A percentile compares a stretch with the other conserved stretches of the same genome.
Evolutionary conservation across 2,113 vertebrate species (phyloP).

Genomic region (Agapornis roseicollis): DNA sequence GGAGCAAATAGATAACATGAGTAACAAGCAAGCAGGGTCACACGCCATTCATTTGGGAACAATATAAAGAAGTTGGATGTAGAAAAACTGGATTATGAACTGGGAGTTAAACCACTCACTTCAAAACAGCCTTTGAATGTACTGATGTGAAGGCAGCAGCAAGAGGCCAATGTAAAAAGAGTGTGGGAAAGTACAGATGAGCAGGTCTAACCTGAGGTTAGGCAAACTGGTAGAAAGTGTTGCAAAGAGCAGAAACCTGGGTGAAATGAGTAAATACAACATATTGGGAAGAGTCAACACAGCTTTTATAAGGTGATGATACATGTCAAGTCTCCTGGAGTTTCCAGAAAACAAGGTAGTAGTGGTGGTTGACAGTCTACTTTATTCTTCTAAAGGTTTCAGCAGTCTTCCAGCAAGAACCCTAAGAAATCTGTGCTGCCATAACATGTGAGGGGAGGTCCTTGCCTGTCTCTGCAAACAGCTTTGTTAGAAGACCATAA

Average conservation of each 20-base stretch:
- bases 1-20: not conserved
- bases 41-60: not conserved
- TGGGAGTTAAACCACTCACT: not conserved
- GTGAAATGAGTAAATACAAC: not conserved
- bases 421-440: not conserved
- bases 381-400: not conserved
- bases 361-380: not conserved
- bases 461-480: not conserved
- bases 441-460: not conserved
- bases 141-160: not conserved
- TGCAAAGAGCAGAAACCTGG: not conserved
- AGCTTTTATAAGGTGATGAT: not conserved
- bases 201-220: not conserved
- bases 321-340: not conserved
- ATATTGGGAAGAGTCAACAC: not conserved
- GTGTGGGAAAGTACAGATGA: fast-evolving
- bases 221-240: not conserved
- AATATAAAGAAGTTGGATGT: not conserved
- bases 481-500: not conserved
- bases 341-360: not conserved
- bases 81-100: not conserved
- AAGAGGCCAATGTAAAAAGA: fast-evolving
- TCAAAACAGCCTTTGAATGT: not conserved
- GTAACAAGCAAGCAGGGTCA: not conserved
- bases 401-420: not conserved